Evolutionary conservation across 2,113 vertebrate species (phyloP), one percentile per base, ranked within the genome.

Genomic region (Macaca fascicularis): DNA sequence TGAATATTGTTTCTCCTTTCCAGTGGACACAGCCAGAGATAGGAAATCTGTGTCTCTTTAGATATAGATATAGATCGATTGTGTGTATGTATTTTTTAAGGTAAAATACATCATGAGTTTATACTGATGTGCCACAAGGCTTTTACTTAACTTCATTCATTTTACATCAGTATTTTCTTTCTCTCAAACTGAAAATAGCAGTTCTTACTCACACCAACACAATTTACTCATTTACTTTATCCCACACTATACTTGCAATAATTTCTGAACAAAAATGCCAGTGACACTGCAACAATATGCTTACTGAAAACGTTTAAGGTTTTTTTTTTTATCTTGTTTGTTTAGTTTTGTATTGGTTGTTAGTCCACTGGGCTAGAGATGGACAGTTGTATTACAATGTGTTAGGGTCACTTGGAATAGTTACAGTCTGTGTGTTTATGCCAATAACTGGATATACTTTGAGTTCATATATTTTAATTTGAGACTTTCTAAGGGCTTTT

Each of bases 111-210:
- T 43, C 25, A 5, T 40, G 59, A 50, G 14, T 87, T 67, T 45
- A 72, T n/a, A 17, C 45, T 52, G 30, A 48, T 17, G 8, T 3
- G 6, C 23, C 59, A 30, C 4, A 22, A 25, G 45, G 75, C 11
- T 70, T 57, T 74, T 59, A 22, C 80, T 90, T 55, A 25, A 57
- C 48, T 19, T 93, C 38, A 10, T 81, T 76, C 16, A 8, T 95
- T 67, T 43, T 85, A 52, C 7, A 57, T 67, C 12, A 35, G 38
- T 23, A 9, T 92, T 87, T 95, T 22, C 40, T 79, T 40, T 93
- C 22, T 93, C 88, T 91, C 8, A 69, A 22, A 48, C 57, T 30
- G 45, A 81, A 93, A 87, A 90, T 59, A 80, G 45, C 52, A 32
- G 40, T 48, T 86, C 61, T 88, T 32, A 30, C 3, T 76, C 70